Base-by-base conservation (phyloP, 2,113 vertebrate genomes). In the Pterocles gutturalis region DNA sequence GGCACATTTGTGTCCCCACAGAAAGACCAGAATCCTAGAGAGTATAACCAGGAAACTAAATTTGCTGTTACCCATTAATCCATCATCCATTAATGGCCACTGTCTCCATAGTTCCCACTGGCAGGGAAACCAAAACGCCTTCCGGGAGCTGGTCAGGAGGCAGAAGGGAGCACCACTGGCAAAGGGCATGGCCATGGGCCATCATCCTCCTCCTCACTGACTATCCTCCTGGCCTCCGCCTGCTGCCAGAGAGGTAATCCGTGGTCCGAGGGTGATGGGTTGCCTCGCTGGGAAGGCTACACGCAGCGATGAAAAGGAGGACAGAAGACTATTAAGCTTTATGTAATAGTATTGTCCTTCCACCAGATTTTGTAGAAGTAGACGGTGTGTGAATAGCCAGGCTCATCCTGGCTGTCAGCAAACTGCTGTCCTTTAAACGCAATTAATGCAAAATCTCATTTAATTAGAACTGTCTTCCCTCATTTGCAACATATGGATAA, bases 41-140 rank as follows among this genome's bases (percentile, higher is more conserved):
- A 62, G 34, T 19, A 36, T 43, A 48, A n/a, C 53, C 71, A 41
- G 66, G 71, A 93, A 92, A 90, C 72, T 13, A 19, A 57, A 46
- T 93, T 79, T 71, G 33, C 85, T 33, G 29, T 31, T 65, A 12
- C 15, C 81, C 48, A 45, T 82, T 7, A 79, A 90, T 96, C 87
- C 92, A 76, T 79, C 57, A 55, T 41, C 90, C 67, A 31, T 57
- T 43, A 66, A 49, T 20, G 67, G 62, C 58, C 86, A 41, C 51
- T 83, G 65, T 33, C 36, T 43, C 60, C n/a, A 2, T 13, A 49
- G 45, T 29, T 77, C 58, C 75, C 28, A 1, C 49, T 9, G 38
- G 64, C 83, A 49, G 61, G 67, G n/a, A 55, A 60, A 31, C 57
- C 48, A 81, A 82, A 91, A 58, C 2, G 2, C 33, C 64, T 80